Evolutionary conservation across 1,140 invertebrate species (phyloP).

Genomic region (Drepana arcuata): DNA sequence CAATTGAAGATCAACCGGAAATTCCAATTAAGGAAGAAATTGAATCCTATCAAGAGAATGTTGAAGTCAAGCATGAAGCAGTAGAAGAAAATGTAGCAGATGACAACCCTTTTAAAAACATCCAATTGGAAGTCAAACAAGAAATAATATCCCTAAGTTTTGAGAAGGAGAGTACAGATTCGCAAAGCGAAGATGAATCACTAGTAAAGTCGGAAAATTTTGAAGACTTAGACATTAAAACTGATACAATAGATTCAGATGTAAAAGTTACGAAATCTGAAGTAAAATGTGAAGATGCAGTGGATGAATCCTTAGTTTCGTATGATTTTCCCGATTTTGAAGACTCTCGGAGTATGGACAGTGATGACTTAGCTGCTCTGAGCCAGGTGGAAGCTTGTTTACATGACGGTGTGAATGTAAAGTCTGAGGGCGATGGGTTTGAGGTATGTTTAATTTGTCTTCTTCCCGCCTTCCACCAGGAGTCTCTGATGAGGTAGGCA

Average conservation of each 20-base stretch:
- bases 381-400: slow-evolving; percentile 53
- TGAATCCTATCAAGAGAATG: slow-evolving; percentile 9
- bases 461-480: too few relatives aligned
- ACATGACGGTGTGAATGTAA: slow-evolving; percentile 40
- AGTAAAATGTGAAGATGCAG: slow-evolving; percentile 14
- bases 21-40: slow-evolving; percentile 14
- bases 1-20: too few relatives aligned
- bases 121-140: slow-evolving; percentile 35
- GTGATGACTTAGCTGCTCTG: slow-evolving; percentile 42
- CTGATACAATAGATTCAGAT: too few relatives aligned
- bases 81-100: slow-evolving; percentile 6
- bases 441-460: slow-evolving; percentile 23
- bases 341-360: slow-evolving; percentile 51
- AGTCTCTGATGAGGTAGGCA: too few relatives aligned
- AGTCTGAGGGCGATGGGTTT: slow-evolving; percentile 26
- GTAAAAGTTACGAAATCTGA: slow-evolving; percentile 8
- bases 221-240: too few relatives aligned
- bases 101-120: slow-evolving; percentile 31
- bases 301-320: slow-evolving; percentile 23
- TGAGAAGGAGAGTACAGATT: slow-evolving; percentile 10
- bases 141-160: slow-evolving; percentile 20
- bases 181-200: slow-evolving; percentile 1
- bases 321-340: slow-evolving; percentile 45
- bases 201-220: slow-evolving; percentile 4
- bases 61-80: slow-evolving; percentile 20